Evolutionary conservation across 2,797 vertebrate species (phyloP).

Genomic region (Gallinago stenura): DNA sequence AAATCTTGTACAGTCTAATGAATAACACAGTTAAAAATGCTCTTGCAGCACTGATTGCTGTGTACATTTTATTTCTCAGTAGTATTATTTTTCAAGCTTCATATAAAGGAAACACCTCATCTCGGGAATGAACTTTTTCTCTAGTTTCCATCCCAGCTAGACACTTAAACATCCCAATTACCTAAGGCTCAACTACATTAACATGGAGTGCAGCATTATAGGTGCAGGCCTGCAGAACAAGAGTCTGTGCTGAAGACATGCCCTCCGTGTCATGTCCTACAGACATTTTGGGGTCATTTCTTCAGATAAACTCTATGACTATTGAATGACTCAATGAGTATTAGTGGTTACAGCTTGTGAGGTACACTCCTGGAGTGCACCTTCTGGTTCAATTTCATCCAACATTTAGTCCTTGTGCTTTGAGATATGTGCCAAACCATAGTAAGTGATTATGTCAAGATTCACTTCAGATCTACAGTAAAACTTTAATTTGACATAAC

Average conservation of each 20-base stretch:
- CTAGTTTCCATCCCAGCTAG: neutral
- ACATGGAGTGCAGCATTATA: neutral
- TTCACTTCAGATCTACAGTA: neutral
- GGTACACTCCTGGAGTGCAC: neutral
- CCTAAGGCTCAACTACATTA: neutral
- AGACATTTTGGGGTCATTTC: neutral
- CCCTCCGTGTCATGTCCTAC: accelerated
- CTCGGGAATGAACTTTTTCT: neutral
- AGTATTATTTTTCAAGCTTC: neutral
- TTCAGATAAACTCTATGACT: neutral
- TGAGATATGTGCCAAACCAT: neutral
- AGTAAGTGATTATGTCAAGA: neutral
- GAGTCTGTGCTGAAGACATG: neutral
- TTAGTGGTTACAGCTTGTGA: neutral
- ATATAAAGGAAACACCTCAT: neutral
- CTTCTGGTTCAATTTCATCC: neutral
- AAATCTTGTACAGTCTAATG: neutral
- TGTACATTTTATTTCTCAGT: neutral
- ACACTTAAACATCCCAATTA: neutral
- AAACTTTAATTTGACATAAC: neutral
- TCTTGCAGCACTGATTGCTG: neutral
- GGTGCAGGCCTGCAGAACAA: neutral
- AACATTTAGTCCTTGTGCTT: neutral
- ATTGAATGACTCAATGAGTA: neutral
- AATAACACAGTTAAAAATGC: neutral